Base-by-base conservation (phyloP, 1,140 invertebrate species). In the Caenorhabditis latens region DNA sequence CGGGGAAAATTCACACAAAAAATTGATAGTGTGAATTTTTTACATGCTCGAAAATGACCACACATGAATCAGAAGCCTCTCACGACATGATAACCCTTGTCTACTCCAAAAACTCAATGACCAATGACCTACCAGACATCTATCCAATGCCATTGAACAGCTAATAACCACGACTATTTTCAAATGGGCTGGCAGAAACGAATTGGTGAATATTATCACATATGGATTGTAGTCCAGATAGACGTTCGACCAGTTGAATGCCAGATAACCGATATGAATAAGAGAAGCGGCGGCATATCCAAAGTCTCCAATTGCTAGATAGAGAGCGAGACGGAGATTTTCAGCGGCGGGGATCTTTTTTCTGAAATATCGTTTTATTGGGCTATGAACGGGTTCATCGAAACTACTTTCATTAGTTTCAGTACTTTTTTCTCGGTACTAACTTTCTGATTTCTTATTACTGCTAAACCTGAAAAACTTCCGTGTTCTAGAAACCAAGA, bases 191-290 rank as follows among this genome's bases (percentile, higher is more conserved):
- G 71, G 71, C 24, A 79, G 46, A 50, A 79, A 79, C 11, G 46
- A 79, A n/a, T 79, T 79, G 16, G 71, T 53, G 46, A 79, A 24
- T 21, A 79, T 79, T 5, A 79, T 79, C 4, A 50, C 7, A 50
- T 79, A 79, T 0, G 71, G 71, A 79, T 79, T 79, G 71, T 79
- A 79, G 14, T 79, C 71, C 46, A 79, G 19, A 4, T 21, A 50
- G 2, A 53, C 46, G 53, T 79, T 50, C 11, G 71, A 79, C 71
- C 71, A 79, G 40, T 79, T 50, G 3, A 6, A 11, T 79, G 71
- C 71, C 21, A 79, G 14, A 19, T 79, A 79, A 13, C 71, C 71
- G 19, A 79, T 42, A 50, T 79, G 71, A 9, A 79, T 24, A 3
- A 79, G 71, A 4, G 71, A 46, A 14, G 71, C 19, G 14, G 19